Evolutionary conservation across 2,888 invertebrate genomes (phyloP).

Genomic region (Dicycla oo): DNA sequence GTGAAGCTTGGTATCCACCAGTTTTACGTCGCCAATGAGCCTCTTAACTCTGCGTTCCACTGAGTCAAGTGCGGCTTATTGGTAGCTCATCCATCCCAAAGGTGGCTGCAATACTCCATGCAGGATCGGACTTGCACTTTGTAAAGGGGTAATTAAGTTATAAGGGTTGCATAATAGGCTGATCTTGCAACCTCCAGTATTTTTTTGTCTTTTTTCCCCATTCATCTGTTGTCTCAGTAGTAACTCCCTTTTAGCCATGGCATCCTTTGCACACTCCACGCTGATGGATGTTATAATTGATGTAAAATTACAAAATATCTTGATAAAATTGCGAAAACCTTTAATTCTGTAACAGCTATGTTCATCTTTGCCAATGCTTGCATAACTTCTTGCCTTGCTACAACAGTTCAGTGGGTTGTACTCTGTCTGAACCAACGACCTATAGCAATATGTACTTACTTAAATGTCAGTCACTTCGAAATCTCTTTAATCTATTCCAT

Average conservation of each 20-base stretch:
- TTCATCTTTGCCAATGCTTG: neutral
- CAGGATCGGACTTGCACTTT: no score
- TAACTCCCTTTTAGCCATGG: neutral
- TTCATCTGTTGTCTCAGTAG: neutral
- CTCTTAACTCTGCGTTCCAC: no score
- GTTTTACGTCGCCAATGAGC: no score
- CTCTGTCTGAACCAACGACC: slow-evolving; percentile 9
- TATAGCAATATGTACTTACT: slow-evolving; percentile 5
- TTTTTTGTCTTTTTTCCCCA: no score
- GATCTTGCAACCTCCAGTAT: no score
- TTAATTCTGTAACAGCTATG: neutral
- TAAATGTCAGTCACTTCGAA: slow-evolving; percentile 41
- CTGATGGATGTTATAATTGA: neutral
- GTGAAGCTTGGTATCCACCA: no score
- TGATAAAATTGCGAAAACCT: neutral
- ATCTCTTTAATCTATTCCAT: neutral
- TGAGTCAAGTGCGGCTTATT: no score
- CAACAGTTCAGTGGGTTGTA: slow-evolving; percentile 29
- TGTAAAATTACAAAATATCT: neutral
- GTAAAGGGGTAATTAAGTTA: no score
- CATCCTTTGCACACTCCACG: neutral
- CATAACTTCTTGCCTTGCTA: slow-evolving; percentile 1
- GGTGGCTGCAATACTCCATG: no score
- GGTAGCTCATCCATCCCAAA: no score
- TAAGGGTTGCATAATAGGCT: no score